Base-by-base conservation (phyloP, 2,888 invertebrate genomes). In the Hypomecis atomaria region DNA sequence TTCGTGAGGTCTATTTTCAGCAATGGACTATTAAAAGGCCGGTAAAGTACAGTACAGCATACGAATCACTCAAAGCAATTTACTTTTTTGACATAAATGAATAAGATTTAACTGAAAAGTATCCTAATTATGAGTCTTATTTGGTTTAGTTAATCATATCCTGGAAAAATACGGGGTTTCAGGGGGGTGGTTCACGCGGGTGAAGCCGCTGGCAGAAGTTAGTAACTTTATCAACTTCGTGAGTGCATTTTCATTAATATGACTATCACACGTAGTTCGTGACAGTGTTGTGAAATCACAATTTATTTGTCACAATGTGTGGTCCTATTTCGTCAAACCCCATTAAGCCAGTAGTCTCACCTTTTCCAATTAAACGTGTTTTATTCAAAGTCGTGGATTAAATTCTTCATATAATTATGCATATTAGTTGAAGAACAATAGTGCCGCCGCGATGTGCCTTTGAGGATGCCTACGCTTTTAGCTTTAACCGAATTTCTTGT, bases 261-360 rank as follows among this genome's bases (percentile, higher is more conserved):
- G 10, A 23, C 23, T 38, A 38, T 23, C 37, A 38, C 23, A 73
- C 69, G 10, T 69, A 74, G 70, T 72, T 81, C 80, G 78, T 79
- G 81, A 77, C 72, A 73, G 59, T 47, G 67, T 78, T 78, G 74
- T 76, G 78, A 78, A 82, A 84, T 60, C 66, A 53, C 69, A 73
- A 76, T 54, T 37, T 63, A 63, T 75, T 75, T 71, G 68, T 65
- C 73, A 74, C 73, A 44, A 72, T 83, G 84, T 84, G 85, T 78
- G 79, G 78, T 77, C 77, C 55, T 67, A 69, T 69, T 66, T 67
- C 59, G 70, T 72, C 70, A 69, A 72, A 71, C n/a, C 53, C 38
- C 7, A 23, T 47, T 56, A 56, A 52, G 23, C 11, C 38, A 23
- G 6, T 45, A 8, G 45, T 56, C 44, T 55, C 55, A 54, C 45